Evolutionary conservation across 2,888 invertebrate species (phyloP), one percentile per base, ranked within the genome.

Genomic region (Desoria tigrina): DNA sequence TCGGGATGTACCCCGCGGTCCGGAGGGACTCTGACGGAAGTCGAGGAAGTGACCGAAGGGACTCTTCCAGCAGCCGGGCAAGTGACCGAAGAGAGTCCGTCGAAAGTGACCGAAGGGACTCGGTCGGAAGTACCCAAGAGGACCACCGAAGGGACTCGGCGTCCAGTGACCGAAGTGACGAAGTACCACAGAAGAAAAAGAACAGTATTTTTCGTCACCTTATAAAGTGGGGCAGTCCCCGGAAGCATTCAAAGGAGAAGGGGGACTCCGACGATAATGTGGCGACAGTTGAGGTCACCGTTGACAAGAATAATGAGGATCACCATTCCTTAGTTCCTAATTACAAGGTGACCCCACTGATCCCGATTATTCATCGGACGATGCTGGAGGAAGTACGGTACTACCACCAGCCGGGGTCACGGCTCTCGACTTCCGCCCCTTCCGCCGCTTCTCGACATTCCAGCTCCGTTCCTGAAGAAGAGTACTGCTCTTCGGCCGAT

Each of bases 171-270:
- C 55, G 53, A 39, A 63, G 66, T 37, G 63, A 64, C 9, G 63
- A 61, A 2, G 49, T 51, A 11, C 27, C 27, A 14, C n/a, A n/a
- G n/a, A 61, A 56, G 23, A 42, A 28, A 53, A 67, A 64, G 51
- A 39, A 37, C 23, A 67, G 68, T 42, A 72, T 75, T 55, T 68
- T 75, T 42, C 68, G 73, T 1, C 69, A 71, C 49, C 51, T 75
- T 21, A 71, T 72, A 39, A 75, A 75, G 51, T 75, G 75, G 73
- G 66, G 73, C 9, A 72, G 70, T 63, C 75, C 73, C n/a, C 68
- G 55, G 11, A 67, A 65, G 59, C 42, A 68, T 18, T 56, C 4
- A 3, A 51, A 24, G 26, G 9, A 39, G 14, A 53, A 54, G 11
- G 18, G 42, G 55, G 42, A 16, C 14, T 37, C 57, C 23, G 21